phyloP scores from a whole-genome alignment of 53 echinoderm and acorn worm genomes.

The Pentamera pediparva region DNA sequence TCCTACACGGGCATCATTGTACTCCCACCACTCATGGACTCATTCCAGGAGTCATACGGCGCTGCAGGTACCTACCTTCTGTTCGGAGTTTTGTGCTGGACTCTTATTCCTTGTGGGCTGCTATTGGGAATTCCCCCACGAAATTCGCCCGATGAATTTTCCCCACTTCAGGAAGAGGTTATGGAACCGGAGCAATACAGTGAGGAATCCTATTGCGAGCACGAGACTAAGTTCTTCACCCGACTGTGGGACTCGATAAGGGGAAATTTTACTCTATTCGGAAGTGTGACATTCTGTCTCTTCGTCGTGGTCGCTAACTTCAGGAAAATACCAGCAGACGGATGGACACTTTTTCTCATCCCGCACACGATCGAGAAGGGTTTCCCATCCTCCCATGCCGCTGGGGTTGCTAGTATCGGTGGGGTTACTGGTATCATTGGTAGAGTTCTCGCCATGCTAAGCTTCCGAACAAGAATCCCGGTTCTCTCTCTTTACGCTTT shows the following conservation, averaged over 20 bases:
- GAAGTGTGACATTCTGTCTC: neutral
- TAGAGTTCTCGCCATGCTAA: neutral
- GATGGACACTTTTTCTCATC: conserved; percentile 29
- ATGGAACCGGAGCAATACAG: too few species aligned
- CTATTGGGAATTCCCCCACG: neutral
- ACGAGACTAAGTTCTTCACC: neutral
- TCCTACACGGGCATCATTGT: neutral
- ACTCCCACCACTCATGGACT: conserved; percentile 6
- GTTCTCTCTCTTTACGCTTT: neutral
- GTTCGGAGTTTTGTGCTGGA: neutral
- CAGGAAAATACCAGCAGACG: conserved; percentile 24
- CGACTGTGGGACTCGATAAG: neutral
- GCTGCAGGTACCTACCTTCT: neutral
- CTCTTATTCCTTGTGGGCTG: conserved; percentile 7
- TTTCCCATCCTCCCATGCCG: neutral
- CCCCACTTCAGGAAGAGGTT: too few species aligned
- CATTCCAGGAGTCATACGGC: neutral
- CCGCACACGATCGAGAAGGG: neutral
- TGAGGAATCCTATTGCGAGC: too few species aligned
- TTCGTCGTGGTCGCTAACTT: conserved; percentile 11
- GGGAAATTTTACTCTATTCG: neutral
- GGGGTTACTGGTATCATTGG: conserved; percentile 1
- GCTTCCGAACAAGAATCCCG: neutral
- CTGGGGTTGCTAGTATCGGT: conserved; percentile 18
- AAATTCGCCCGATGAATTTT: too few species aligned